Conservation (phyloP, 2,797 vertebrate genomes). For the Crenuchus spilurus region DNA sequence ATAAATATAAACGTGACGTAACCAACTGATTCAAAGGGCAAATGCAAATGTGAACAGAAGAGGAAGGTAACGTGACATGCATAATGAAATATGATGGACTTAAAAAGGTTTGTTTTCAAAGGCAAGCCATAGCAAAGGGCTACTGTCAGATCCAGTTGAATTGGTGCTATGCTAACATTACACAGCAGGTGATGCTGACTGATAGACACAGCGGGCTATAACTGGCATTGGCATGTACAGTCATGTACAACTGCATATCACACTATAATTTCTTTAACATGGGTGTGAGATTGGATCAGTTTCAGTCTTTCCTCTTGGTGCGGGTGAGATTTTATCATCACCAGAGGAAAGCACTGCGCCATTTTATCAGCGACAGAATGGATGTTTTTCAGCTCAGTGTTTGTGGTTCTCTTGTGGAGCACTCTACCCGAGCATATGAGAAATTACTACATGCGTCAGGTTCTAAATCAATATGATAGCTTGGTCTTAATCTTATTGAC, state of each 20-base stretch:
- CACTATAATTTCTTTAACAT: neutral
- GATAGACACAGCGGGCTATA: neutral
- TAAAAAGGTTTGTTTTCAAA: slow-evolving; percentile 3
- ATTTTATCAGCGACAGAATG: slow-evolving; percentile 51
- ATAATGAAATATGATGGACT: slow-evolving; percentile 72
- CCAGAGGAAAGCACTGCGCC: neutral
- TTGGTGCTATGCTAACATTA: neutral
- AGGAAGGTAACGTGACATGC: slow-evolving; percentile 62
- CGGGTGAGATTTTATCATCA: neutral
- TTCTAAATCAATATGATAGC: slow-evolving; percentile 65
- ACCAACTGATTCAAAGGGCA: slow-evolving; percentile 67
- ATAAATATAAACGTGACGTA: slow-evolving; percentile 65
- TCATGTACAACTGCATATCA: neutral
- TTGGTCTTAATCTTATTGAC: slow-evolving; percentile 62
- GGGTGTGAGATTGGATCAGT: slow-evolving; percentile 5
- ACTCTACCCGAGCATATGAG: slow-evolving; percentile 48
- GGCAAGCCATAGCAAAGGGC: neutral
- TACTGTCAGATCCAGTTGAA: neutral
- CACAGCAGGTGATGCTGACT: slow-evolving; percentile 2
- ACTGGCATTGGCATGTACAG: neutral
- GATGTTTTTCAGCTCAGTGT: slow-evolving; percentile 43
- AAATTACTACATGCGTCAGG: slow-evolving; percentile 61
- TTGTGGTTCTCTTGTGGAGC: slow-evolving; percentile 49
- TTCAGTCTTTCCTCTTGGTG: neutral
- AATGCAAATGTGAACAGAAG: slow-evolving; percentile 75